Conservation (phyloP, 23 tunicate genomes). For the Botrylloides violaceus region DNA sequence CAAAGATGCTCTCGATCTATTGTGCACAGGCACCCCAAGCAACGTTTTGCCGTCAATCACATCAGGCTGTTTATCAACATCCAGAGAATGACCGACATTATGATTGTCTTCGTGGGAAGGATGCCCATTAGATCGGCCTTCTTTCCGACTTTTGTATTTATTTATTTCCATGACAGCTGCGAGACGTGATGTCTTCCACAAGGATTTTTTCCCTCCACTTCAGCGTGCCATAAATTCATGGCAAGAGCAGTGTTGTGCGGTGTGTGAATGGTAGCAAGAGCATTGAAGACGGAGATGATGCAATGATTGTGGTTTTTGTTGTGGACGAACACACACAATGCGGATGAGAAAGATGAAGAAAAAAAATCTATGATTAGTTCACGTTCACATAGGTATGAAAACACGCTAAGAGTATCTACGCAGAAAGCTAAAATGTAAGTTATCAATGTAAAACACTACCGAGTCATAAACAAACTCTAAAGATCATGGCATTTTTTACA, state of each 20-base stretch:
- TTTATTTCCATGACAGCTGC: slow-evolving; percentile 28
- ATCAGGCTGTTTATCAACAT: background rate
- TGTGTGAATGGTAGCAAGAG: background rate
- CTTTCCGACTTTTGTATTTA: slow-evolving; percentile 21
- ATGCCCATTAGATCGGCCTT: background rate
- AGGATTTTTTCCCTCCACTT: slow-evolving; percentile 25
- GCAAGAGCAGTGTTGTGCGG: background rate
- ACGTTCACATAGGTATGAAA: no score
- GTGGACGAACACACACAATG: slow-evolving; percentile 17
- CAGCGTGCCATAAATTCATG: background rate
- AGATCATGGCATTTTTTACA: no score
- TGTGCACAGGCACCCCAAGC: background rate
- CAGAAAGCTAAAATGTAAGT: no score
- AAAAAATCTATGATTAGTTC: background rate
- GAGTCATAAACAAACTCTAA: no score
- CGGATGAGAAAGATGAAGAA: background rate
- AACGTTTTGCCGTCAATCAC: slow-evolving; percentile 12
- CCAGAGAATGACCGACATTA: background rate
- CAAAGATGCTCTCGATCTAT: slow-evolving; percentile 43
- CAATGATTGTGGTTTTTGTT: no score
- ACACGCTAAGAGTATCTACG: no score
- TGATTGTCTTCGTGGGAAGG: background rate
- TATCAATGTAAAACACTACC: no score
- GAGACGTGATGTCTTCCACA: slow-evolving; percentile 54
- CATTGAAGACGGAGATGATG: background rate